Evolutionary conservation across 64 coral and sea anemone genomes (phyloP).

Genomic region (Acropora tenuis): DNA sequence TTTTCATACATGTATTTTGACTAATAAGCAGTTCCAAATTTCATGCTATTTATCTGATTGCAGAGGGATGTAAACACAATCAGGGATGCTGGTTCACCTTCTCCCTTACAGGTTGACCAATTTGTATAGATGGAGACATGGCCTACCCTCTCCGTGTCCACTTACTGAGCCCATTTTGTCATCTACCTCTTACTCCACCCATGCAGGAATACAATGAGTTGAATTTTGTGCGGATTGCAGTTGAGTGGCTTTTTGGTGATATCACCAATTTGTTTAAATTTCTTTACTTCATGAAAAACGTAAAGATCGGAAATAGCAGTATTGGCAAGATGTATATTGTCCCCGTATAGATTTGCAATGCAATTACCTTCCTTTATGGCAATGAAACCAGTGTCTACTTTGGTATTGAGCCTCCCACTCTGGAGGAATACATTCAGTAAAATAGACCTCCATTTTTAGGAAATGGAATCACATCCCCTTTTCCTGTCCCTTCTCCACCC

Average conservation of each 20-base stretch:
- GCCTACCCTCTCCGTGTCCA: neutral
- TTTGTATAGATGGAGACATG: neutral
- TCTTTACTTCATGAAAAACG: neutral
- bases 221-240: neutral
- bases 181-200: neutral
- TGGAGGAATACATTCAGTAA: neutral
- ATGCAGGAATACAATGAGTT: constrained; percentile 1
- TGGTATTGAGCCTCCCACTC: constrained; percentile 2
- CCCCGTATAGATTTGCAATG: neutral
- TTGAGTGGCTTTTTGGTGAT: neutral
- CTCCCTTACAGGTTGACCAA: neutral
- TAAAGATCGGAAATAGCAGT: neutral
- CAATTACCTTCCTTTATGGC: neutral
- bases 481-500: neutral
- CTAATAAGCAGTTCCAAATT: neutral
- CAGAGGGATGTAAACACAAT: neutral
- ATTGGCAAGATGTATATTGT: neutral
- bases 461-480: neutral
- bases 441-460: neutral
- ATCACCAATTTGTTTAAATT: neutral
- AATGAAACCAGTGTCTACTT: neutral
- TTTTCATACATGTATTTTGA: neutral
- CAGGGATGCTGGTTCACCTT: neutral
- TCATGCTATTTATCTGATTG: neutral
- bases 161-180: neutral